phyloP scores from a whole-genome alignment of 2,797 vertebrate genomes.

The Miichthys miiuy region DNA sequence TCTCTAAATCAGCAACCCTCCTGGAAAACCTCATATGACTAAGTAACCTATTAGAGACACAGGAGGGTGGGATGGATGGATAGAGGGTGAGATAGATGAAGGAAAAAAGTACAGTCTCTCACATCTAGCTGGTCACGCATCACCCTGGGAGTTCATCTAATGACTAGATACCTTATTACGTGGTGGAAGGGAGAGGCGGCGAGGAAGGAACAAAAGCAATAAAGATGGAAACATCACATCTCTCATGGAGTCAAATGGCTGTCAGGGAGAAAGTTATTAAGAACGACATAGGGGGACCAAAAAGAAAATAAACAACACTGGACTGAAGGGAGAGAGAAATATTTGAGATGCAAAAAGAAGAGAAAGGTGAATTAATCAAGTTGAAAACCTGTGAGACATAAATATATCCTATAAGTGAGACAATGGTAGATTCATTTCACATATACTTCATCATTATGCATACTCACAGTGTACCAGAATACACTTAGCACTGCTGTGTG shows the following conservation, averaged over 20 bases:
- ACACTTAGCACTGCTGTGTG: too few relatives aligned
- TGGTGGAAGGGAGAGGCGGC: conserved; percentile 10
- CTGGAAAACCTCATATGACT: conserved; percentile 62
- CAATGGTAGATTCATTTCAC: conserved; percentile 14
- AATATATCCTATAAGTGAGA: background rate
- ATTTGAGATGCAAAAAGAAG: background rate
- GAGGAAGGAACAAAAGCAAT: conserved; percentile 50
- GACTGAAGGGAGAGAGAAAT: conserved; percentile 1
- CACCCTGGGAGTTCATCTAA: conserved; percentile 56
- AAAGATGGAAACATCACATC: conserved; percentile 43
- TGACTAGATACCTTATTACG: conserved; percentile 68
- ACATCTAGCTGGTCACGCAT: conserved; percentile 41
- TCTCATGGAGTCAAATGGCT: conserved; percentile 10
- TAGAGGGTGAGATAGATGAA: conserved; percentile 31
- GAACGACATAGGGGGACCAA: conserved; percentile 11
- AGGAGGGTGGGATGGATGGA: conserved; percentile 27
- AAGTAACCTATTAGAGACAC: conserved; percentile 62
- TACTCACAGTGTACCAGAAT: background rate
- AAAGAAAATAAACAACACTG: conserved; percentile 30
- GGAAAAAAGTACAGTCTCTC: conserved; percentile 43
- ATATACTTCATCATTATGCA: background rate
- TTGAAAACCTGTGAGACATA: background rate
- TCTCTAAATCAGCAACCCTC: conserved; percentile 52
- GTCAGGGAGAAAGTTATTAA: conserved; percentile 39
- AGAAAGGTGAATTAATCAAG: background rate